Percentiles rank a stretch among this genome's conserved stretches.
Evolutionary conservation across 2,888 invertebrate species (phyloP).

Genomic region (Drosophila mercatorum): DNA sequence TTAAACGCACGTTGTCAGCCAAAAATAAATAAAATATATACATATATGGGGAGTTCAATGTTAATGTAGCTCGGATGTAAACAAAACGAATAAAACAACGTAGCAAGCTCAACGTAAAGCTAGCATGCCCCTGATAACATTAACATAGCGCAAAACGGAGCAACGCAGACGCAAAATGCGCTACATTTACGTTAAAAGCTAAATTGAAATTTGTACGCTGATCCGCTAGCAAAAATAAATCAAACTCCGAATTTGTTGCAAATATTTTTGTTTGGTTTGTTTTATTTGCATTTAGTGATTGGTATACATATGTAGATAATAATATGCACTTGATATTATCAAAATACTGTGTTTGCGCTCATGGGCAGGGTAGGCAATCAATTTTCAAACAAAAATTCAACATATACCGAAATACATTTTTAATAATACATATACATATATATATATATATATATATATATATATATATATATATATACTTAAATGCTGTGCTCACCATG

Average conservation of each 20-base stretch:
- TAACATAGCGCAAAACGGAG: conserved; percentile 36
- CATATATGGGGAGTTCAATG: conserved; percentile 32
- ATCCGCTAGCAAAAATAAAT: neutral
- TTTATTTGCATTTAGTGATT: conserved; percentile 51
- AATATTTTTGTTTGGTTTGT: neutral
- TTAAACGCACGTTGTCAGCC: conserved; percentile 24
- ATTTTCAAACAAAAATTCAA: conserved; percentile 6
- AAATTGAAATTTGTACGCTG: conserved; percentile 10
- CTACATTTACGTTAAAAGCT: neutral
- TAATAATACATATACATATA: conserved; percentile 9
- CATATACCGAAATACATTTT: conserved; percentile 11
- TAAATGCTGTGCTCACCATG: conserved; percentile 39
- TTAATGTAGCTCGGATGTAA: conserved; percentile 44
- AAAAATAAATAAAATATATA: conserved; percentile 46
- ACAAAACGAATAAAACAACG: conserved; percentile 38
- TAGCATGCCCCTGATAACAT: conserved; percentile 12
- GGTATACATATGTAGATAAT: conserved; percentile 45
- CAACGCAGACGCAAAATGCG: conserved; percentile 25
- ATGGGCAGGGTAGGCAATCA: conserved; percentile 27
- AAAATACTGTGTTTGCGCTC: conserved; percentile 46
- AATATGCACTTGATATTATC: conserved; percentile 46
- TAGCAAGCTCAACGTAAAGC: conserved; percentile 17
- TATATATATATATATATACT: neutral
- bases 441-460: neutral
- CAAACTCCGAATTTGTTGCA: conserved; percentile 14